Conservation (phyloP, 2,888 invertebrate species). For the Crossocerus cetratus region DNA sequence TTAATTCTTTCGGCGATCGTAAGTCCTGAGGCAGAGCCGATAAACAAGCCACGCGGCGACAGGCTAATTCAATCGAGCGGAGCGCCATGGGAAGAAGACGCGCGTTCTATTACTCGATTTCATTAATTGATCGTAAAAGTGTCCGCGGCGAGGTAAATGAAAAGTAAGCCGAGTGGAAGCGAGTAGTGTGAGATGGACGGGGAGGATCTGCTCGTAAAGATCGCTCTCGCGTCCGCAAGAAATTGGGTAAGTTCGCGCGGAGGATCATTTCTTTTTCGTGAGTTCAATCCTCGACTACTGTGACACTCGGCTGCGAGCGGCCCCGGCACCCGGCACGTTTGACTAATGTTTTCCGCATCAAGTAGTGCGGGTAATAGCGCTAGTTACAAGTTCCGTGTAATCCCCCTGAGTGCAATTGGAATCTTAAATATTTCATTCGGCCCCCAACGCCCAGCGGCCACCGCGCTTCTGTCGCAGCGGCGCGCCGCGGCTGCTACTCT, state of each 20-base stretch:
- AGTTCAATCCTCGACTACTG: conserved; percentile 48
- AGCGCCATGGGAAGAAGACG: neutral
- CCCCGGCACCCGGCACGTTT: conserved; percentile 8
- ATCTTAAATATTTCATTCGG: conserved; percentile 4
- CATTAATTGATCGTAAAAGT: conserved; percentile 32
- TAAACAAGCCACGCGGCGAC: conserved; percentile 32
- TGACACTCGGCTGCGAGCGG: conserved; percentile 32
- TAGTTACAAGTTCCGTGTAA: conserved; percentile 10
- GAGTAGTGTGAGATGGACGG: neutral
- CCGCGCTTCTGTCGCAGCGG: too few relatives aligned
- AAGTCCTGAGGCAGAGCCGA: conserved; percentile 22
- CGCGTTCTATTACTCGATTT: conserved; percentile 22
- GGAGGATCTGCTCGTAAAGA: conserved; percentile 29
- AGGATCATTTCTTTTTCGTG: conserved; percentile 46
- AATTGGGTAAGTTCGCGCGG: conserved; percentile 39
- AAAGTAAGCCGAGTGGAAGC: conserved; percentile 20
- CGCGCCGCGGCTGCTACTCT: neutral
- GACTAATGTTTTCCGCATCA: conserved; percentile 46
- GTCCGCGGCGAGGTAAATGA: conserved; percentile 46
- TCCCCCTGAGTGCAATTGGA: conserved; percentile 34
- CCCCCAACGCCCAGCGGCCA: too few relatives aligned
- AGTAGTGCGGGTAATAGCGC: neutral
- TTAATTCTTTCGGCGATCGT: conserved; percentile 18
- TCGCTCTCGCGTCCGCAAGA: conserved; percentile 25
- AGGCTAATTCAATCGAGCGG: conserved; percentile 18